These are phyloP conservation scores for Erythrocebus patas DNA, from an alignment of 2,113 vertebrate species.

Conservation along the genomic window DNA sequence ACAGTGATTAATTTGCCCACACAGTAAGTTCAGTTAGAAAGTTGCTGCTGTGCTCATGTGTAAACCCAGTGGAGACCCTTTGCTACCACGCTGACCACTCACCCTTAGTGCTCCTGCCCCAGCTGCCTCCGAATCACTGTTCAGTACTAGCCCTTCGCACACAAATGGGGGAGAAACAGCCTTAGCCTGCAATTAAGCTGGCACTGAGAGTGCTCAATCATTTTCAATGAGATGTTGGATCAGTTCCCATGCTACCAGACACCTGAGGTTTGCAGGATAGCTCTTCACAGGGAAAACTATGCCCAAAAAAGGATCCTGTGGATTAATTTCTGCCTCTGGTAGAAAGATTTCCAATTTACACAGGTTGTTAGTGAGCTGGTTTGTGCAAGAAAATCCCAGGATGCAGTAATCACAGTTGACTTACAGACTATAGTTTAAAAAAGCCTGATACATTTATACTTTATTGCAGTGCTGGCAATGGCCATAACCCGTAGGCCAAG, in stretches of 20 bases:
- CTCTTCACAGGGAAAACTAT: not conserved
- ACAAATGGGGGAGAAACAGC: not conserved
- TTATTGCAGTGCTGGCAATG: not conserved
- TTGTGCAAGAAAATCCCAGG: not conserved
- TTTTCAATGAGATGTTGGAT: not conserved
- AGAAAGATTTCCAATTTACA: not conserved
- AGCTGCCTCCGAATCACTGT: not conserved
- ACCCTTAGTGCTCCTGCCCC: not conserved
- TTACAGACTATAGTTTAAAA: not conserved
- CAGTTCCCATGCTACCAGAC: not conserved
- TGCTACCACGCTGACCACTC: not conserved
- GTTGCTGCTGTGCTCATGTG: not conserved
- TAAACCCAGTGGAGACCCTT: not conserved
- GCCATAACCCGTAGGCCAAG: not conserved
- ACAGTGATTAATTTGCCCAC: constrained; percentile 18
- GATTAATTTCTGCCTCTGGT: not conserved
- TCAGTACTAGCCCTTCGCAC: not conserved
- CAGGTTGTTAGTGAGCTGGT: not conserved
- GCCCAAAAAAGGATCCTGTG: not conserved
- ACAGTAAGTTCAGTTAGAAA: not conserved
- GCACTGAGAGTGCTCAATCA: not conserved
- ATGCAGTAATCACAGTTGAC: not conserved
- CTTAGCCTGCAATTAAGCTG: not conserved
- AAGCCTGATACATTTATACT: not conserved
- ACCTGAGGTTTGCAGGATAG: not conserved